Conservation (phyloP, 1,140 invertebrate species). For the Heliothis virescens region DNA sequence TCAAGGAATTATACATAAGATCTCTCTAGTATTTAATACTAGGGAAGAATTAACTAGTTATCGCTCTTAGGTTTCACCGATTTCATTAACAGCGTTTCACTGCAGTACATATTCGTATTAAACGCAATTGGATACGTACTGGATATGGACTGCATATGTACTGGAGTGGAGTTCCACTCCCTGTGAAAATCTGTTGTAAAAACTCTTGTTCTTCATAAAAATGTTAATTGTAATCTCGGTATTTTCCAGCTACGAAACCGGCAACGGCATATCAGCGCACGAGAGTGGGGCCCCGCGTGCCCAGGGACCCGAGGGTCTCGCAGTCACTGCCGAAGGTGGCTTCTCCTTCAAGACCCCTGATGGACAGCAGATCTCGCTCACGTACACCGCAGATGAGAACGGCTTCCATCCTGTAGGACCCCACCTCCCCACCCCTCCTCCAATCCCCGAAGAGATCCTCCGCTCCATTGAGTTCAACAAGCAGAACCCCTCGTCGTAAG, state of each 20-base stretch:
- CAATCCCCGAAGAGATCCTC: conserved; percentile 88
- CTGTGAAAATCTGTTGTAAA: not conserved
- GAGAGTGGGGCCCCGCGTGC: conserved; percentile 89
- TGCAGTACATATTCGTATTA: not conserved
- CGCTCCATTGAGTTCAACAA: conserved; percentile 78
- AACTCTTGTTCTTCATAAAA: not conserved
- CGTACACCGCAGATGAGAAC: conserved; percentile 93
- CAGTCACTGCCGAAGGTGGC: conserved; percentile 88
- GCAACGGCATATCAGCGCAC: conserved; percentile 89
- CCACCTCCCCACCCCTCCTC: conserved; percentile 92
- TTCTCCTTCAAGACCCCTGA: conserved; percentile 92
- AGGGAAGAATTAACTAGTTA: too few relatives aligned
- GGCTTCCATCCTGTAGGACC: conserved; percentile 91
- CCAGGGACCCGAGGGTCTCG: conserved; percentile 87
- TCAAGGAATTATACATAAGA: not conserved
- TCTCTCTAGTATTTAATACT: too few relatives aligned
- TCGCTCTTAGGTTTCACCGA: not conserved
- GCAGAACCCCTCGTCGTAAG: conserved; percentile 72
- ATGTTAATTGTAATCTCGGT: not conserved
- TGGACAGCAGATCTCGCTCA: conserved; percentile 89
- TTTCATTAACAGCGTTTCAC: not conserved
- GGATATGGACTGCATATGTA: too few relatives aligned
- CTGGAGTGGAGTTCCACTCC: too few relatives aligned
- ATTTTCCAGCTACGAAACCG: conserved; percentile 85
- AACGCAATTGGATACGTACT: too few relatives aligned